Evolutionary conservation across 2,113 vertebrate genomes (phyloP).

Genomic region (Corydoras maculifer): DNA sequence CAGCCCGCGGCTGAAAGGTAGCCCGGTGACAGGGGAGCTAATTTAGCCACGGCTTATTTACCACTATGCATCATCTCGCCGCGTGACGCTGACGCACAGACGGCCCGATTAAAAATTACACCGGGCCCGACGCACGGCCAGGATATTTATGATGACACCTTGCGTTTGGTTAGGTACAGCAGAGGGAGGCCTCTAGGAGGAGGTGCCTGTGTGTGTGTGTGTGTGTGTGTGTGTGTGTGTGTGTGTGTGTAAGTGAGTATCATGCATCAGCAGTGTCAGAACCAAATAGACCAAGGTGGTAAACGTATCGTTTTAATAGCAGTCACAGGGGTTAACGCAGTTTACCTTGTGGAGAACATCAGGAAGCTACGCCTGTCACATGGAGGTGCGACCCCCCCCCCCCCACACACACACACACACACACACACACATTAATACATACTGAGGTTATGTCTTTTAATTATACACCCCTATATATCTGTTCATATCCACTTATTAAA

Average conservation of each 20-base stretch:
- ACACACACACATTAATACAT: too few relatives aligned
- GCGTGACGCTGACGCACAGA: slow-evolving; percentile 84
- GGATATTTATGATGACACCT: slow-evolving; percentile 87
- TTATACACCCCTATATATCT: too few relatives aligned
- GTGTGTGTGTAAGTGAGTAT: neutral
- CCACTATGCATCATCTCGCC: slow-evolving; percentile 92
- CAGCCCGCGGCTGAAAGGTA: slow-evolving; percentile 91
- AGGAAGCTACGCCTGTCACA: too few relatives aligned
- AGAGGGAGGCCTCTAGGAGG: slow-evolving; percentile 70
- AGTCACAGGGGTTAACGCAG: too few relatives aligned
- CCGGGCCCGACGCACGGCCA: slow-evolving; percentile 79
- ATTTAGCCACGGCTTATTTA: slow-evolving; percentile 97
- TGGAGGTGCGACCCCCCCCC: too few relatives aligned
- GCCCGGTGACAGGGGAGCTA: slow-evolving; percentile 89
- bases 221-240: slow-evolving; percentile 1
- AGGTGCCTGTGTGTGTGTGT: neutral
- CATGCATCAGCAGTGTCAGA: slow-evolving; percentile 46
- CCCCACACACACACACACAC: too few relatives aligned
- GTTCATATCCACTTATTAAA: too few relatives aligned
- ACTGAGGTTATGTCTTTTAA: too few relatives aligned
- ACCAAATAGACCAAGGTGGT: slow-evolving; percentile 40
- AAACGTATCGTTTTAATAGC: too few relatives aligned
- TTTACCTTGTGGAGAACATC: too few relatives aligned
- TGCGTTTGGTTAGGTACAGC: slow-evolving; percentile 74
- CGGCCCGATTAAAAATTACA: slow-evolving; percentile 77